Percentiles rank a stretch among this genome's conserved stretches.
These are phyloP conservation scores for Diadegma fenestrale DNA, from an alignment of 2,888 invertebrate species.

Conservation along the genomic window DNA sequence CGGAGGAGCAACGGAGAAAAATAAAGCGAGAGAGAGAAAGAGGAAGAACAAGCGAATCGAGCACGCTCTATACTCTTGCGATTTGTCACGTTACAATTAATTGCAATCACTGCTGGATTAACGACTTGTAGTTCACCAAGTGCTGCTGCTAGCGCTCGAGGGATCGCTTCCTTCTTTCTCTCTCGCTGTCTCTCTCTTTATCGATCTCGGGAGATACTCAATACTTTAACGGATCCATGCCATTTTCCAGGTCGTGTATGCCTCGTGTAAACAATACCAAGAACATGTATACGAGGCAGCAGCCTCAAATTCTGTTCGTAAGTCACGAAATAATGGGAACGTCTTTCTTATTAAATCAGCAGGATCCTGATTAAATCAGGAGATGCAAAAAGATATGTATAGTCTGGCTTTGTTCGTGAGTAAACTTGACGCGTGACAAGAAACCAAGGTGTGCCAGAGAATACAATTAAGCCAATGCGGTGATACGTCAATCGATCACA, in stretches of 20 bases:
- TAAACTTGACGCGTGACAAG: background rate
- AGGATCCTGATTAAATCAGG: conserved; percentile 43
- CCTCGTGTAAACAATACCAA: conserved; percentile 12
- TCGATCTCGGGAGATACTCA: conserved; percentile 46
- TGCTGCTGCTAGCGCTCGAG: conserved; percentile 67
- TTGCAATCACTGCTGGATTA: conserved; percentile 77
- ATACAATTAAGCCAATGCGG: conserved; percentile 51
- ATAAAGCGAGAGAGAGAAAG: conserved; percentile 35
- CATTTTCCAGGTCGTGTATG: conserved; percentile 20
- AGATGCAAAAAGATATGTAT: conserved; percentile 16
- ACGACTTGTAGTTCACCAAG: conserved; percentile 76
- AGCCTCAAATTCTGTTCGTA: conserved; percentile 9
- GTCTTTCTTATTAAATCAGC: conserved; percentile 53
- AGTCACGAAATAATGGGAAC: conserved; percentile 53
- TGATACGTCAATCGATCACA: conserved; percentile 25
- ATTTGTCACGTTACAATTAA: conserved; percentile 80
- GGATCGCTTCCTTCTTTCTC: conserved; percentile 45
- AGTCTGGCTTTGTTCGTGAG: background rate
- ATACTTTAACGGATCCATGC: conserved; percentile 39
- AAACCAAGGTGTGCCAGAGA: conserved; percentile 22
- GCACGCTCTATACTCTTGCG: conserved; percentile 69
- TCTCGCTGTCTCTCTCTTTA: conserved; percentile 50
- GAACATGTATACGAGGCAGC: conserved; percentile 13
- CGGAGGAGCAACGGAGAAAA: conserved; percentile 39
- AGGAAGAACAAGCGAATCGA: conserved; percentile 54